phyloP scores from a whole-genome alignment of 2,113 vertebrate species.

The Cisticola juncidis region DNA sequence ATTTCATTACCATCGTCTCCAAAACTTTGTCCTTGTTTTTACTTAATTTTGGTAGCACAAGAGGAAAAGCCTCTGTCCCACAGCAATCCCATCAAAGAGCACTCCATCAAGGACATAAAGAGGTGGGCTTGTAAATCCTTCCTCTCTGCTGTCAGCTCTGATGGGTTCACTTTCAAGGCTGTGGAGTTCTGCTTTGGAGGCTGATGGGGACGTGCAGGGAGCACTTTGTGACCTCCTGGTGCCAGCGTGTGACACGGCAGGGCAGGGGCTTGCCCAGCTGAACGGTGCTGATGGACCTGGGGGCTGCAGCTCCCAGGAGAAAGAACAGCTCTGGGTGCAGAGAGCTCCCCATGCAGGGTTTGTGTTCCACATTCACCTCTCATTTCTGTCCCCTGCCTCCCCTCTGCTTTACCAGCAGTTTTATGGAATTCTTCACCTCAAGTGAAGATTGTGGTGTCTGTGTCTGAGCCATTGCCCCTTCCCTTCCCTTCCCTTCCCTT shows the following conservation, averaged over 20 bases:
- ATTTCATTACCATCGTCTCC: neutral
- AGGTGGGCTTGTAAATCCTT: neutral
- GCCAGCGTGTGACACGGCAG: too few relatives aligned
- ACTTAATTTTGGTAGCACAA: neutral
- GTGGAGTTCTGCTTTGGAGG: neutral
- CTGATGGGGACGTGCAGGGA: neutral
- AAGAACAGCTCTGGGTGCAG: neutral
- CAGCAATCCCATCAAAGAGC: neutral
- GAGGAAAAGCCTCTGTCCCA: neutral
- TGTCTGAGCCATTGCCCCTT: neutral
- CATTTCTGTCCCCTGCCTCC: neutral
- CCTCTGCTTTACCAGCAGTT: neutral
- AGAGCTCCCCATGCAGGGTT: fast-evolving
- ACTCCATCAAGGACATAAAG: neutral
- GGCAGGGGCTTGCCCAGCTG: fast-evolving
- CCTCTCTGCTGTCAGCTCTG: neutral
- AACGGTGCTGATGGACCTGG: neutral
- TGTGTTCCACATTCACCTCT: neutral
- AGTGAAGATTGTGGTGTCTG: neutral
- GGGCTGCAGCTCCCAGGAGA: neutral
- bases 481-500: neutral
- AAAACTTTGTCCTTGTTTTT: conserved; percentile 19
- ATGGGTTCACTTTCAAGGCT: neutral
- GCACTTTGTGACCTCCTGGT: neutral
- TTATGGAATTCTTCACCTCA: neutral